A percentile compares a stretch with the other conserved stretches of the same genome.
Conservation (phyloP, 1,140 invertebrate species). For the Drosophila dunni region DNA sequence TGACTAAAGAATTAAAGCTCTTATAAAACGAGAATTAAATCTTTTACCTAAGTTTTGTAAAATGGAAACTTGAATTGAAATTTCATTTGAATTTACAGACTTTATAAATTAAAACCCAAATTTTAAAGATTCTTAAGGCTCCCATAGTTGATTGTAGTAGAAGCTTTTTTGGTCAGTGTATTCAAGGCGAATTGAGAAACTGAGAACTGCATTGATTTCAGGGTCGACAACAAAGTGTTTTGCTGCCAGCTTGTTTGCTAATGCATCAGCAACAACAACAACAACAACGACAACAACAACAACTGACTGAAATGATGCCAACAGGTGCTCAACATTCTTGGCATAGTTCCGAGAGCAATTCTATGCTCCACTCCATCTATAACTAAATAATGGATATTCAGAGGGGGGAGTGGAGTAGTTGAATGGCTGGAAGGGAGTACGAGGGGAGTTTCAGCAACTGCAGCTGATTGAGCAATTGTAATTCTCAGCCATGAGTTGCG, state of each 20-base stretch:
- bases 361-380: background rate
- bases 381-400: background rate
- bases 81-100: too few relatives aligned
- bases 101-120: too few relatives aligned
- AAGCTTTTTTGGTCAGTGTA: background rate
- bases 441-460: background rate
- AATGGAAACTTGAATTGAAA: too few relatives aligned
- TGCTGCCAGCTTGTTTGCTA: conserved; percentile 34
- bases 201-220: conserved; percentile 45
- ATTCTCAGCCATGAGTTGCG: conserved; percentile 19
- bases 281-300: background rate
- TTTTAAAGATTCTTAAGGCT: too few relatives aligned
- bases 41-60: too few relatives aligned
- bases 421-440: background rate
- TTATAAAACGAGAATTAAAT: too few relatives aligned
- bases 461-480: conserved; percentile 44
- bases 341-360: conserved; percentile 40
- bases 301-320: conserved; percentile 37
- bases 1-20: too few relatives aligned
- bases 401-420: background rate
- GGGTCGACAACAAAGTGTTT: conserved; percentile 29
- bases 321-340: conserved; percentile 53
- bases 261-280: conserved; percentile 16
- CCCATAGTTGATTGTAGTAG: too few relatives aligned
- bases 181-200: background rate